Evolutionary conservation across 2,888 invertebrate species (phyloP), one percentile per base, ranked within the genome.

Genomic region (Leptopilina drosophilae): DNA sequence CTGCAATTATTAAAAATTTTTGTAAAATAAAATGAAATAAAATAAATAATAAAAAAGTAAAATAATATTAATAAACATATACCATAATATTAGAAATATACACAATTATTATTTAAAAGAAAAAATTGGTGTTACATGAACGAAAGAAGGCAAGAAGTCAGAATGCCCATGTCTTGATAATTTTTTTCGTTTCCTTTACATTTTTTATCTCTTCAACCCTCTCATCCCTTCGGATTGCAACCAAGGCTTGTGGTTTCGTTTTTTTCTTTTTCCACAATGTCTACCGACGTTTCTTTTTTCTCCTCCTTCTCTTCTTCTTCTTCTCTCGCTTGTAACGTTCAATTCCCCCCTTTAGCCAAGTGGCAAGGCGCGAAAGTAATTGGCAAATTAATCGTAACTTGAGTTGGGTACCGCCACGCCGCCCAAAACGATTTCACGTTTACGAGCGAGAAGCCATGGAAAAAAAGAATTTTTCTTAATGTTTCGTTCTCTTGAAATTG

Each of bases 311-410:
- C 46, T 14, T 20, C 14, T 26, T 49, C 15, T 53, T 26, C 53
- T 49, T 53, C 49, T 49, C 42, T 42, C 42, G 42, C 42, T 42
- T 42, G 42, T 42, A 42, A 42, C 42, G 42, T 73, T 53, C 49
- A 73, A 73, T 26, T 12, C 53, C 12, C 26, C 53, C 53, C 73
- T 49, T 73, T 14, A 20, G 33, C 73, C 73, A 73, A 73, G 73
- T 73, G 73, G 73, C 56, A 15, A 73, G 73, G 73, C 73, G 73
- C 73, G 73, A 73, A 49, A 73, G 73, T 73, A 73, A 73, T 73
- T 73, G 73, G 53, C 73, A 73, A 73, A 73, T 73, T 73, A 73
- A 73, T 73, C 73, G 73, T 53, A 53, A 73, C 12, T 33, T 73
- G 73, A 73, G 56, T 53, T 14, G 73, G 26, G 49, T 56, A 73